Evolutionary conservation across 2,113 vertebrate genomes (phyloP), one percentile per base, ranked within the genome.

Genomic region (Myanophis thanlyinensis): DNA sequence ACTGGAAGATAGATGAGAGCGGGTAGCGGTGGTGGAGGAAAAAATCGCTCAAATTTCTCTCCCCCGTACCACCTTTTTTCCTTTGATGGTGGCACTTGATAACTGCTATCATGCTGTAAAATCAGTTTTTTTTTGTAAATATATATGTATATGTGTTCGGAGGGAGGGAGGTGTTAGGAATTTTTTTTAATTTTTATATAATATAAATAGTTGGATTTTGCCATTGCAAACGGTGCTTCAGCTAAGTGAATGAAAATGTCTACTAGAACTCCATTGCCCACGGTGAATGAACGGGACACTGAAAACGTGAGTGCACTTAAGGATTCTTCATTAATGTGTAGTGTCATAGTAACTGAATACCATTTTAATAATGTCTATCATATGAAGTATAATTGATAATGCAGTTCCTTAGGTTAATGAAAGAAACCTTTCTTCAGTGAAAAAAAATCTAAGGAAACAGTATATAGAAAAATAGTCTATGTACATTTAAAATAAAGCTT

Each of bases 221-320:
- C 91, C 92, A 92, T 93, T 89, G 93, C 94, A 52, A 93, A 62
- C 91, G 87, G 89, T 80, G 88, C 92, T 89, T 30, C 95, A 89
- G 95, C 87, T 92, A 93, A 95, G 94, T 88, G 94, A 93, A 95
- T 91, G 92, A 98, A 98, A 95, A 99, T 99, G 99, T 99, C 99
- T 97, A 98, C 98, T 95, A 98, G 99, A 98, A 98, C 98, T 95
- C 98, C 98, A 73, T 95, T 99, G 95, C 99, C 99, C 3, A 99
- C 99, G 89, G 99, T 99, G 95, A 99, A 99, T 96, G 99, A 99
- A 93, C 98, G 98, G 94, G 98, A 98, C 98, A 97, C 98, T 30
- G 99, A 99, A 96, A 99, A 98, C 96, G 99, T 99, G 96, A 99
- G 99, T 99, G 80, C 48, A 8, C 47, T 85, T 89, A 30, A 80